Evolutionary conservation across 2,113 vertebrate species (phyloP), one percentile per base, ranked within the genome.

Genomic region (Cryptoleucopteryx plumbea): DNA sequence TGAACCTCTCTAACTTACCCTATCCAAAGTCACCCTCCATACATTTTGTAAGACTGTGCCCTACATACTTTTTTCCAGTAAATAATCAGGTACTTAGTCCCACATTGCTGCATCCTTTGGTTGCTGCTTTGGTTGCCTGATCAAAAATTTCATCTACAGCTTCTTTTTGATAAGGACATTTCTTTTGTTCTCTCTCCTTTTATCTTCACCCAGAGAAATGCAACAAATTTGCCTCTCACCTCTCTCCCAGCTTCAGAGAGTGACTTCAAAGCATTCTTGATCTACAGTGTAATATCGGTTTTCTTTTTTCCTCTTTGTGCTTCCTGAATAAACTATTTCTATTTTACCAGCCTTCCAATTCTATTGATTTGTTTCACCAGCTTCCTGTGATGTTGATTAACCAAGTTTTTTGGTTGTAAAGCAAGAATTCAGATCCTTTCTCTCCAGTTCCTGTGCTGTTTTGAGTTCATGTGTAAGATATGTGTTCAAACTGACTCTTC

Each of bases 171-270:
- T 89, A 72, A 47, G 56, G 45, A 56, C 7, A 79, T 91, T 82
- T 91, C 72, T 96, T 96, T 94, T 95, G 40, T 90, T 96, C 91
- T 91, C 90, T 52, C 27, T 78, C 17, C 83, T 96, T 96, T 97
- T 89, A 94, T 96, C 87, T 87, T 89, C 78, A 87, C 70, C 56
- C 78, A 72, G 70, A 94, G 81, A 96, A 93, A 85, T 82, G 73
- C 36, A 93, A 91, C 73, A 95, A 91, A 95, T 96, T 95, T 96
- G 31, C 52, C 52, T 89, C 72, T 89, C 70, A 87, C 84, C 70
- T 82, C 72, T 86, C 79, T 93, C 73, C 87, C 65, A 82, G 1
- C 87, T 96, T 96, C 81, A 93, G 84, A 94, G 86, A 80, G 36
- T 75, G 19, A 87, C 87, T 95, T 97, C 94, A 97, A 96, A 96